Percentiles rank a stretch among this genome's conserved stretches.
Evolutionary conservation across 92 coral and sea anemone species (phyloP).

Genomic region (Metridium senile): DNA sequence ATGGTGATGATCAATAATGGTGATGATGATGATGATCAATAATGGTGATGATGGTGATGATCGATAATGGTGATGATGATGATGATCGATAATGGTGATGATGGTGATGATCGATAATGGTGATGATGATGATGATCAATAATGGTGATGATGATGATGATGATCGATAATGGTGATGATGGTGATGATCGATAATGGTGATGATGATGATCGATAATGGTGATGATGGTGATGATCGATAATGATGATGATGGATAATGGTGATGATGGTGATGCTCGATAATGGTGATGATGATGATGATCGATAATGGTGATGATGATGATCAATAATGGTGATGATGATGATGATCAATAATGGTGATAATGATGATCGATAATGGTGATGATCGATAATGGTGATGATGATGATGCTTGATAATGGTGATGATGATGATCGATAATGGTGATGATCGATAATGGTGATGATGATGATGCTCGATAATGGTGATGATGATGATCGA

Average conservation of each 20-base stretch:
- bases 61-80: neutral
- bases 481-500: too few species aligned
- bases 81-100: neutral
- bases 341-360: neutral
- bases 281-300: conserved; percentile 5
- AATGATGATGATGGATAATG: neutral
- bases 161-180: neutral
- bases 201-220: neutral
- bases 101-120: neutral
- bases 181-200: neutral
- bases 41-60: neutral
- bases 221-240: neutral
- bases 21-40: neutral
- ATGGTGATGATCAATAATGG: neutral
- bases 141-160: neutral
- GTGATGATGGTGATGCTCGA: neutral
- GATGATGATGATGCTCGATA: too few species aligned
- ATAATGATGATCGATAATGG: neutral
- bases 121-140: too few species aligned
- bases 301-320: neutral
- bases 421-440: too few species aligned
- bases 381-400: neutral
- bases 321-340: neutral
- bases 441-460: neutral
- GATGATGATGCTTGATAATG: too few species aligned